These are phyloP conservation scores for Pelecanus crispus DNA, from an alignment of 2,113 vertebrate genomes.

Conservation along the genomic window DNA sequence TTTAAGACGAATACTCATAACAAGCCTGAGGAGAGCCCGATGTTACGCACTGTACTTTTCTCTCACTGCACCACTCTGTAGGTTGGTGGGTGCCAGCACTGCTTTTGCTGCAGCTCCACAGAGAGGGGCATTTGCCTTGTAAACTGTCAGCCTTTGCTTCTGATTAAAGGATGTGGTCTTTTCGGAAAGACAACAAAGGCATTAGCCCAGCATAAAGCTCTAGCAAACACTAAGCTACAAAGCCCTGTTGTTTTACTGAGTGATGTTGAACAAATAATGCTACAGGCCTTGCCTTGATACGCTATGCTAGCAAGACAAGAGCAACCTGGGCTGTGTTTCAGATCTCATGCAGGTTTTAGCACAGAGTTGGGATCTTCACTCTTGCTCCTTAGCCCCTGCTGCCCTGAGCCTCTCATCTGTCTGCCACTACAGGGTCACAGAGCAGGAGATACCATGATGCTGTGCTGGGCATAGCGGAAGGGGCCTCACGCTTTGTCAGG, in stretches of 20 bases:
- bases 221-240: background rate
- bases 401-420: background rate
- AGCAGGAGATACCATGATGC: background rate
- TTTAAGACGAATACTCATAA: background rate
- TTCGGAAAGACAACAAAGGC: background rate
- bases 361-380: background rate
- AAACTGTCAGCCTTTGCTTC: background rate
- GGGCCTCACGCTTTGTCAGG: background rate
- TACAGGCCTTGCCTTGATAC: background rate
- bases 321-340: background rate
- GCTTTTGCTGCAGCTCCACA: background rate
- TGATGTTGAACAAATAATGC: background rate
- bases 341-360: background rate
- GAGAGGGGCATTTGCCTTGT: background rate
- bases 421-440: background rate
- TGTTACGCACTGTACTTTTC: background rate
- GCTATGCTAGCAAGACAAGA: background rate
- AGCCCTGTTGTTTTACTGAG: background rate
- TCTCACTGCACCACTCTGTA: background rate
- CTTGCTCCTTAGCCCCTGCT: background rate
- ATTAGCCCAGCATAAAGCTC: background rate
- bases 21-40: background rate
- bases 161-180: background rate
- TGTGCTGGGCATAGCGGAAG: background rate
- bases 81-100: background rate